These are phyloP conservation scores for Torymus aiolomorphi DNA, from an alignment of 2,888 invertebrate species.

Conservation along the genomic window DNA sequence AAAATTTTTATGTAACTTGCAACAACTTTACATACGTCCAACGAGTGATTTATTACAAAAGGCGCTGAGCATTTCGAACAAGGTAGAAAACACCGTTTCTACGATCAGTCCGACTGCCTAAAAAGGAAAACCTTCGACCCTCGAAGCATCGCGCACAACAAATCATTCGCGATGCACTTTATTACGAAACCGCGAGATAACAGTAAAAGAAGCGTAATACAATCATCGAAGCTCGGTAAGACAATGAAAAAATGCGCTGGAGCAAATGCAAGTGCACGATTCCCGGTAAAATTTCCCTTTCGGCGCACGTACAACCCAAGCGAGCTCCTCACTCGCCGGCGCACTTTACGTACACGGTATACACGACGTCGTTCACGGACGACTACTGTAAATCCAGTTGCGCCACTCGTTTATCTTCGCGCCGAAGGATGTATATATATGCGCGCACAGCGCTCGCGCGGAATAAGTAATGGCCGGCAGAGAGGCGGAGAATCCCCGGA, in stretches of 20 bases:
- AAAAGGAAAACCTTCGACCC: neutral
- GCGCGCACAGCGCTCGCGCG: neutral
- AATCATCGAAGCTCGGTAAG: constrained; percentile 1
- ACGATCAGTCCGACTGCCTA: neutral
- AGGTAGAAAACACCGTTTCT: too few relatives aligned
- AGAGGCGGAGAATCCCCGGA: neutral
- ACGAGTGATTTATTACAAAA: too few relatives aligned
- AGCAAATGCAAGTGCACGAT: constrained; percentile 1
- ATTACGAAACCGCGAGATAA: constrained; percentile 11
- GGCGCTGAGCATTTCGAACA: too few relatives aligned
- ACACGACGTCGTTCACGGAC: too few relatives aligned
- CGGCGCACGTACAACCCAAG: neutral
- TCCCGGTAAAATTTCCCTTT: constrained; percentile 46
- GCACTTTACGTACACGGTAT: too few relatives aligned
- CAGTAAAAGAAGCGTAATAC: constrained; percentile 25
- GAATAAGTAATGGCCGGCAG: constrained; percentile 32
- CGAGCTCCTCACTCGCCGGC: too few relatives aligned
- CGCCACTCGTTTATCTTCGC: constrained; percentile 48
- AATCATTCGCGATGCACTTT: neutral
- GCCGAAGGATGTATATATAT: neutral
- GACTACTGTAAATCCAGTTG: constrained; percentile 45
- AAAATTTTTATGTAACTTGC: too few relatives aligned
- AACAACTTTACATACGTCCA: too few relatives aligned
- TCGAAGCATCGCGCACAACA: neutral
- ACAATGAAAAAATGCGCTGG: neutral